phyloP scores from a whole-genome alignment of 2,888 invertebrate species.

The Peribatodes rhomboidaria region DNA sequence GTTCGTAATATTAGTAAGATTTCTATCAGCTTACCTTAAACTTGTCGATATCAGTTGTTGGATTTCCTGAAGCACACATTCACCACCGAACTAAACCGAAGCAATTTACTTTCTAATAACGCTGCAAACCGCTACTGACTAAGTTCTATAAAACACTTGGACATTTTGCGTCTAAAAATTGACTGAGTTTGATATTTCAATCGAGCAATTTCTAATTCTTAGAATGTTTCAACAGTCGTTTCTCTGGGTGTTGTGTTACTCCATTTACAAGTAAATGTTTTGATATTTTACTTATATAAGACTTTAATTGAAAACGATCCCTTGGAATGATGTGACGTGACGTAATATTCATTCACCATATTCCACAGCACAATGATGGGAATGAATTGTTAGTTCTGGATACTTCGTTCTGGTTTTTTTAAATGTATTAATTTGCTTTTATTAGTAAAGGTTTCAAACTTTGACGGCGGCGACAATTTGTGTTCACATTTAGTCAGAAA shows the following conservation, averaged over 20 bases:
- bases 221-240: conserved; percentile 75
- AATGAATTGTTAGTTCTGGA: neutral
- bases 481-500: no score
- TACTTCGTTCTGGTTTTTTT: no score
- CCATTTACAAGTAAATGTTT: conserved; percentile 61
- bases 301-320: conserved; percentile 35
- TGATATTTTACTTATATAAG: conserved; percentile 40
- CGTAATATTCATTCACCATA: conserved; percentile 34
- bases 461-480: no score
- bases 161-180: conserved; percentile 45
- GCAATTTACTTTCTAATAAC: conserved; percentile 24
- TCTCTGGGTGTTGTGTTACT: conserved; percentile 74
- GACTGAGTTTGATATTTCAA: conserved; percentile 51
- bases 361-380: conserved; percentile 7
- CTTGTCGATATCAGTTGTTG: neutral
- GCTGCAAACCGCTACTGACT: conserved; percentile 9
- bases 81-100: conserved; percentile 5
- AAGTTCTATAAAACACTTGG: conserved; percentile 17
- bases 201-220: conserved; percentile 73
- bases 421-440: neutral
- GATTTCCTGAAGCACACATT: conserved; percentile 12
- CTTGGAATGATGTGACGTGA: conserved; percentile 35
- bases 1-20: neutral
- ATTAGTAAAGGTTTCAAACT: no score
- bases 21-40: conserved; percentile 14